phyloP scores from a whole-genome alignment of 2,797 vertebrate species.

The Protonibea diacanthus region DNA sequence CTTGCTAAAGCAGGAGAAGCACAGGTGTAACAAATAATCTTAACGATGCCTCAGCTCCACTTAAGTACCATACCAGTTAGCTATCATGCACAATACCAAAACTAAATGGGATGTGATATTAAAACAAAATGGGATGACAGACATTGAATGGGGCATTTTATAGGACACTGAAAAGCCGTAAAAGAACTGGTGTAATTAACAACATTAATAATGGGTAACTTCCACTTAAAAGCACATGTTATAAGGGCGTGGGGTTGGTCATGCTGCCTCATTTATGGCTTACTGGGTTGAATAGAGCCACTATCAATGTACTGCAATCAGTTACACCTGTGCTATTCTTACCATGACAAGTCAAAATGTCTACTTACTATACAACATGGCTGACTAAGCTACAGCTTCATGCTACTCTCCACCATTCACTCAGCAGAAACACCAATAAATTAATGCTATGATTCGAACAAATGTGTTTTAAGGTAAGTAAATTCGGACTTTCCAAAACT shows the following conservation, averaged over 20 bases:
- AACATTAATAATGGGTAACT: background rate
- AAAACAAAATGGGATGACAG: background rate
- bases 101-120: too few species aligned
- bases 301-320: background rate
- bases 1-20: background rate
- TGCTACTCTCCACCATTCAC: background rate
- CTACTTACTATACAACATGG: background rate
- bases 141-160: background rate
- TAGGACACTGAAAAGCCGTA: too few species aligned
- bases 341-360: background rate
- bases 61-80: too few species aligned
- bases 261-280: background rate
- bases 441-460: background rate
- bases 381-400: background rate
- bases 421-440: background rate
- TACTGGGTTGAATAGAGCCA: background rate
- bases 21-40: conserved; percentile 6
- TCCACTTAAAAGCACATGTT: background rate
- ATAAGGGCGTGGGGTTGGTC: background rate
- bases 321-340: background rate
- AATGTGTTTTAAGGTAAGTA: background rate
- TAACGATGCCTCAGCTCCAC: background rate
- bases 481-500: background rate
- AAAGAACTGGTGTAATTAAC: background rate
- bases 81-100: too few species aligned